These are phyloP conservation scores for Iphiclides podalirius DNA, from an alignment of 2,888 invertebrate genomes.

Conservation along the genomic window DNA sequence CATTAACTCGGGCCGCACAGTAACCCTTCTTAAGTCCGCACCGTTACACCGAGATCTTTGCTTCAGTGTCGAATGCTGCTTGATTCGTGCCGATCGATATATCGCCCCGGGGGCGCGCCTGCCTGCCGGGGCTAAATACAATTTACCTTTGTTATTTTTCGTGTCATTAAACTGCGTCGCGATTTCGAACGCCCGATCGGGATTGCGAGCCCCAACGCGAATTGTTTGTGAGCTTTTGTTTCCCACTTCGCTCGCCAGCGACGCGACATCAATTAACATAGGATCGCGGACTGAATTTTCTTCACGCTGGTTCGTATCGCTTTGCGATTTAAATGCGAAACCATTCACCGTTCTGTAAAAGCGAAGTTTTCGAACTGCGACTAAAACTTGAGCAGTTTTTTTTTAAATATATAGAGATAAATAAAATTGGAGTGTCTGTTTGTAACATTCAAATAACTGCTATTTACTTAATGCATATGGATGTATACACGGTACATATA, in stretches of 20 bases:
- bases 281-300: slow-evolving; percentile 70
- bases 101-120: slow-evolving; percentile 60
- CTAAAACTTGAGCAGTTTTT: not conserved
- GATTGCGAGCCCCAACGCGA: slow-evolving; percentile 75
- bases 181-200: slow-evolving; percentile 76
- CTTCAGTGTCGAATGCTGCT: slow-evolving; percentile 53
- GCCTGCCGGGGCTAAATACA: slow-evolving; percentile 74
- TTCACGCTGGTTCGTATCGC: slow-evolving; percentile 59
- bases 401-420: too few species aligned
- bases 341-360: slow-evolving; percentile 41
- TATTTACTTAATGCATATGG: too few species aligned
- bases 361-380: not conserved
- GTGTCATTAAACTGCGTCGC: slow-evolving; percentile 80
- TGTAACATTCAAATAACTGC: too few species aligned
- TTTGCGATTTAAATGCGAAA: slow-evolving; percentile 60
- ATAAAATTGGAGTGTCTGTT: too few species aligned
- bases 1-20: slow-evolving; percentile 50
- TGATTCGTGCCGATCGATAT: slow-evolving; percentile 62
- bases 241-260: slow-evolving; percentile 68
- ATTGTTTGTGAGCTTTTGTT: slow-evolving; percentile 80
- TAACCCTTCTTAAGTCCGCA: slow-evolving; percentile 63
- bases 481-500: too few species aligned
- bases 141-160: slow-evolving; percentile 81
- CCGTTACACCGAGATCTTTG: slow-evolving; percentile 59
- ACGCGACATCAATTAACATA: slow-evolving; percentile 79